Base-by-base conservation (phyloP, 2,888 invertebrate genomes). In the Aphelenchoides bicaudatus region DNA sequence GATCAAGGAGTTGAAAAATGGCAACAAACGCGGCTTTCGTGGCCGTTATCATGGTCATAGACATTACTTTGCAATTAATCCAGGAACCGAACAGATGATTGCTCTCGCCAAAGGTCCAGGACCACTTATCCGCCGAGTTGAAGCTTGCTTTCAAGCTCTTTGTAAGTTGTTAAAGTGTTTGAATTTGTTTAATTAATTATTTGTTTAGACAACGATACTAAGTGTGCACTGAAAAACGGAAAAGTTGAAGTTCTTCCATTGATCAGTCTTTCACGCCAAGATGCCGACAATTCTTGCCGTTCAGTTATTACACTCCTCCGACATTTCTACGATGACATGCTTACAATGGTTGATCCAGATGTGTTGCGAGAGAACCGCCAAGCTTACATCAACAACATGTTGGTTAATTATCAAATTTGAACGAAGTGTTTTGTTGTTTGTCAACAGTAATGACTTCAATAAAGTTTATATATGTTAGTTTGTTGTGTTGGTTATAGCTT, bases 111-210 rank as follows among this genome's bases (percentile, higher is more conserved):
- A 10, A 10, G 34, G 34, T 10, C n/a, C 34, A n/a, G 34, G n/a
- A 34, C 10, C 34, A 10, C 10, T n/a, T n/a, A 34, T 34, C n/a
- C 10, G n/a, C 10, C 34, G 34, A 10, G 10, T 34, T 10, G 34
- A 34, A 34, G 34, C 34, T 10, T 10, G 10, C 34, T 10, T 10
- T 10, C 34, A 34, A n/a, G 34, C 34, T 10, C 34, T 34, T n/a
- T 34, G 34, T 34, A n/a, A 34, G 34, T 34, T n/a, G n/a, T n/a
- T n/a, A n/a, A n/a, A n/a, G 34, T 34, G 10, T 34, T 34, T n/a
- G 34, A n/a, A 10, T n/a, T 34, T 34, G 10, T 34, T 34, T 34
- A 34, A 34, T 34, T 34, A 34, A 34, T 10, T 34, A 10, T n/a
- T 34, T n/a, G 34, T n/a, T 34, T 34, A 34, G 34, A 34, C 34